Conservation (phyloP, 2,888 invertebrate genomes). For the Diogma glabrata region DNA sequence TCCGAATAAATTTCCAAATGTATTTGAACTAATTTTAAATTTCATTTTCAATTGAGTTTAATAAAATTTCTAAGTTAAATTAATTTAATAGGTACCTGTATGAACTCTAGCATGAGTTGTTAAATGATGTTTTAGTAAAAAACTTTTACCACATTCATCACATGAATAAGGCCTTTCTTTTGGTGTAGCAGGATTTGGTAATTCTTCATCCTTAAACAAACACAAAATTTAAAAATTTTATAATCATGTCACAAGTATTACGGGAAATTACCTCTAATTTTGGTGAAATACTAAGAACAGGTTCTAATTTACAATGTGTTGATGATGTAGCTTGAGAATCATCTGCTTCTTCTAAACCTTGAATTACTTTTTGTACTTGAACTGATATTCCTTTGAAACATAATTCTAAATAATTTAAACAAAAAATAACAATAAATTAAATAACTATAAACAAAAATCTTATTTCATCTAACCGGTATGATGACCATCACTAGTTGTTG, state of each 20-base stretch:
- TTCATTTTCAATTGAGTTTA: too few relatives aligned
- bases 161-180: constrained; percentile 73
- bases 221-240: constrained; percentile 10
- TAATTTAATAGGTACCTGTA: constrained; percentile 47
- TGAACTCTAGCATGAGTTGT: constrained; percentile 75
- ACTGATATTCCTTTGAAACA: constrained; percentile 33
- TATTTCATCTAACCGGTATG: constrained; percentile 21
- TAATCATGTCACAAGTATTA: too few relatives aligned
- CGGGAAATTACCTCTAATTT: constrained; percentile 28
- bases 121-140: constrained; percentile 71
- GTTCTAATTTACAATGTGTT: constrained; percentile 35
- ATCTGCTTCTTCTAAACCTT: constrained; percentile 36
- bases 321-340: constrained; percentile 37
- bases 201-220: constrained; percentile 28
- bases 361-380: constrained; percentile 38
- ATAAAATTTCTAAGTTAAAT: too few relatives aligned
- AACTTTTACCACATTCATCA: constrained; percentile 72
- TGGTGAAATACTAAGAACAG: constrained; percentile 37
- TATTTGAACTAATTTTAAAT: too few relatives aligned
- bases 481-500: constrained; percentile 34
- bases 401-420: too few relatives aligned
- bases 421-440: not conserved
- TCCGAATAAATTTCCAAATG: too few relatives aligned
- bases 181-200: constrained; percentile 31
- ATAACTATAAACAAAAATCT: constrained; percentile 2